Evolutionary conservation across 1,140 invertebrate species (phyloP), one percentile per base, ranked within the genome.

Genomic region (Amphibalanus amphitrite): DNA sequence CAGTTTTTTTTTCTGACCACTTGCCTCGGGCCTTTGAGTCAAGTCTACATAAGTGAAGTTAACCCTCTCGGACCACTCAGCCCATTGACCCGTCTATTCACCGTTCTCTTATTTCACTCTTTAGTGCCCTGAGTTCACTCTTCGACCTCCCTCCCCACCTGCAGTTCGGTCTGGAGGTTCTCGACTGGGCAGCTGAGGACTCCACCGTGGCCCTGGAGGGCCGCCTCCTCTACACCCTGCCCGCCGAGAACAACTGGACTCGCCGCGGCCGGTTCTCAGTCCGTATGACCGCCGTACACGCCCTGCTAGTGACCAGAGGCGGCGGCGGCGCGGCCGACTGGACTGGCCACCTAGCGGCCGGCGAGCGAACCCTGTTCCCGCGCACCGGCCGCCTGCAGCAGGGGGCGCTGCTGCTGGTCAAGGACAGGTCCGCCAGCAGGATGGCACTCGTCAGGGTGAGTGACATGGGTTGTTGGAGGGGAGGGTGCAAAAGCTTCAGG

Each of bases 111-210:
- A n/a, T n/a, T n/a, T n/a, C n/a, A n/a, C n/a, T n/a, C n/a, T n/a
- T n/a, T n/a, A n/a, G n/a, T n/a, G n/a, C n/a, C n/a, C n/a, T n/a
- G n/a, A n/a, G n/a, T n/a, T n/a, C n/a, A n/a, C n/a, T n/a, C n/a
- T n/a, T n/a, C n/a, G n/a, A n/a, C n/a, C n/a, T n/a, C 69, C 65
- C 69, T 74, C 69, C 69, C 72, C 69, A 40, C 70, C 69, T 76
- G 29, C 75, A 89, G 87, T 90, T 95, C 84, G 93, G 92, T 70
- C 87, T 96, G 70, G 93, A 96, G 78, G 86, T 94, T 0, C 82
- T 96, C 71, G 91, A 94, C 75, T 96, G 93, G 94, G 79, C 79
- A 68, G 89, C 89, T 79, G 91, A 94, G 76, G 92, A 95, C 78
- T 90, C 90, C 1, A 86, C 87, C 77, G 94, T 95, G 78, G 86